These are phyloP conservation scores for Hemithea aestivaria DNA, from an alignment of 2,888 invertebrate species.

Conservation along the genomic window DNA sequence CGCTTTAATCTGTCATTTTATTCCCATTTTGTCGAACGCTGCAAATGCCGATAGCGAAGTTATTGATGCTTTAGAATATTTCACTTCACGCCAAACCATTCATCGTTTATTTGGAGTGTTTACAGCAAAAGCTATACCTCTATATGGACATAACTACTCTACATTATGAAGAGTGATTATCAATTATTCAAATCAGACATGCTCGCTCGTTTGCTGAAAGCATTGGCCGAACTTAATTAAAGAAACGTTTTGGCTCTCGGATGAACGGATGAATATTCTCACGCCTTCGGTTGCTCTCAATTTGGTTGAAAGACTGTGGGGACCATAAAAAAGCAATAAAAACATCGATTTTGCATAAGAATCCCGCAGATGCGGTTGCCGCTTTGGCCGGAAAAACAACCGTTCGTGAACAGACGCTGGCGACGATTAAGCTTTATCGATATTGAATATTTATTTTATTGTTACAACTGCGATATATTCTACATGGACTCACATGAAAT, in stretches of 20 bases:
- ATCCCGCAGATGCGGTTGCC: slow-evolving; percentile 41
- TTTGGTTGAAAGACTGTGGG: slow-evolving; percentile 49
- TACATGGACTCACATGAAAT: too few species aligned
- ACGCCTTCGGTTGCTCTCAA: slow-evolving; percentile 50
- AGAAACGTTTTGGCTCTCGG: slow-evolving; percentile 52
- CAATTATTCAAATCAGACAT: slow-evolving; percentile 27
- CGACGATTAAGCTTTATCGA: slow-evolving; percentile 25
- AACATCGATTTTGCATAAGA: slow-evolving; percentile 61
- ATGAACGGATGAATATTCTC: slow-evolving; percentile 43
- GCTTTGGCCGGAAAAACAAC: slow-evolving; percentile 24
- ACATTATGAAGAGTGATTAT: neutral
- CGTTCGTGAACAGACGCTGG: slow-evolving; percentile 10
- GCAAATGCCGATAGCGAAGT: slow-evolving; percentile 6
- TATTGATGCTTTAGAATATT: slow-evolving; percentile 8
- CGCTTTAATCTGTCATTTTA: slow-evolving; percentile 2
- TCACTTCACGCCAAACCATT: slow-evolving; percentile 1
- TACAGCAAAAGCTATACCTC: too few species aligned
- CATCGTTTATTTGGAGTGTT: slow-evolving; percentile 11
- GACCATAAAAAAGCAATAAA: slow-evolving; percentile 54
- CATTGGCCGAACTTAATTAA: slow-evolving; percentile 54
- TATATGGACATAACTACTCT: too few species aligned
- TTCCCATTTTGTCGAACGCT: slow-evolving; percentile 7
- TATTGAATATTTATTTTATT: slow-evolving; percentile 15
- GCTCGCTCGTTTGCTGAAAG: slow-evolving; percentile 47
- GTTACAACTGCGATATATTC: neutral